Base-by-base conservation (phyloP, 2,113 vertebrate genomes). In the Ammodytes dubius region DNA sequence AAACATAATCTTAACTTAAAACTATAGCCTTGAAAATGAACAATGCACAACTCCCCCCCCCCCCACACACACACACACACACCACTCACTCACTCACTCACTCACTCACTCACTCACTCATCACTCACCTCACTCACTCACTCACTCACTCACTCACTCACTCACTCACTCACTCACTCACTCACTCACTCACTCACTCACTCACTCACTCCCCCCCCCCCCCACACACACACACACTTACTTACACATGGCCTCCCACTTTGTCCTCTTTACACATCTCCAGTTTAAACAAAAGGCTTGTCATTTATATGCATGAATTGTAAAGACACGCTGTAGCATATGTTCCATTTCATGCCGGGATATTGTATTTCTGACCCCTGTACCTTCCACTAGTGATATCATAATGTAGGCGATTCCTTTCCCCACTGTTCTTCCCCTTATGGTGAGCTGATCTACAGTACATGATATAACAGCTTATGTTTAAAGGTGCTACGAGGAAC, bases 321-420 rank as follows among this genome's bases (percentile, higher is more conserved):
- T 57, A 64, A 11, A 35, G 19, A 5, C 13, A 52, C 42, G 37
- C 15, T 5, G 45, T 8, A 39, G 40, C 12, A 61, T 68, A 47
- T 49, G 17, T 58, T 83, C 47, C 13, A 7, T 66, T 37, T 70
- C 46, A n/a, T 60, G 66, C 9, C 46, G 1, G 52, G 37, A 74
- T 58, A 56, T 64, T 53, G 45, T 39, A 8, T 63, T 69, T 75
- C 40, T 66, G 71, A 75, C 46, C 65, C 5, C 45, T 73, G 47
- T 39, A 65, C 27, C 14, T 53, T 39, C 70, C 59, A 58, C 15
- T 58, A 58, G 64, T 58, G 12, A 53, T 45, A 52, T 57, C 37
- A 19, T 61, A 39, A 53, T 39, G 50, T 35, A 35, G 45, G 39
- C 43, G 58, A 66, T 60, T 65, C 50, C 27, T 27, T 27, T 27